Conservation (phyloP, 2,113 vertebrate species). For the Nothoprocta pentlandii region DNA sequence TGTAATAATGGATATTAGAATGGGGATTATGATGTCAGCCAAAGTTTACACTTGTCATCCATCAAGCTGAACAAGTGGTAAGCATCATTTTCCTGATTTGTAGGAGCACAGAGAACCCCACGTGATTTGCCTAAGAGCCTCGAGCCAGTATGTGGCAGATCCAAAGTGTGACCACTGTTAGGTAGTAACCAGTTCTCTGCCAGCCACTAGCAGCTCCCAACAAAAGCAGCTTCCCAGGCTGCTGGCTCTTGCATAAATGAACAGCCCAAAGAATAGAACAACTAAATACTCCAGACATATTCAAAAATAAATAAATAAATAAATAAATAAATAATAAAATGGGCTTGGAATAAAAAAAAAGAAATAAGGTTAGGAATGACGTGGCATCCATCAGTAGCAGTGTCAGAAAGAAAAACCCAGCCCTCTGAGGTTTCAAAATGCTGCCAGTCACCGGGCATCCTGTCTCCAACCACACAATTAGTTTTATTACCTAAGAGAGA, state of each 20-base stretch:
- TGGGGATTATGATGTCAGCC: background rate
- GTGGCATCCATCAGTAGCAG: background rate
- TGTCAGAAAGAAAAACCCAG: background rate
- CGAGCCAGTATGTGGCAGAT: background rate
- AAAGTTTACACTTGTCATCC: accelerated
- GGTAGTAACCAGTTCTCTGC: background rate
- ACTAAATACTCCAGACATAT: background rate
- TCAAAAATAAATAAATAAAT: background rate
- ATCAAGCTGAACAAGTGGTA: background rate
- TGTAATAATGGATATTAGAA: background rate
- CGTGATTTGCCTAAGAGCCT: background rate
- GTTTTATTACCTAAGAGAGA: background rate
- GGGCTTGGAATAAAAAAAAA: background rate
- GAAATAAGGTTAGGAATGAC: background rate
- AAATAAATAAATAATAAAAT: background rate
- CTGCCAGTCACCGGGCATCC: accelerated
- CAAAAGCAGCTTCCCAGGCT: background rate
- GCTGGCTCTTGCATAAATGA: background rate
- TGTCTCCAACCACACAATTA: background rate
- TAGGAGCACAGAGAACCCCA: background rate
- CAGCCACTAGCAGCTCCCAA: background rate
- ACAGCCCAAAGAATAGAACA: background rate
- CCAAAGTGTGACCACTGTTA: background rate
- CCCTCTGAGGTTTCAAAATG: background rate
- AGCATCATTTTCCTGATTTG: background rate